Evolutionary conservation across 37 sponge, comb jelly and placozoan species (phyloP).

Genomic region (Cliona cf. orientalis): DNA sequence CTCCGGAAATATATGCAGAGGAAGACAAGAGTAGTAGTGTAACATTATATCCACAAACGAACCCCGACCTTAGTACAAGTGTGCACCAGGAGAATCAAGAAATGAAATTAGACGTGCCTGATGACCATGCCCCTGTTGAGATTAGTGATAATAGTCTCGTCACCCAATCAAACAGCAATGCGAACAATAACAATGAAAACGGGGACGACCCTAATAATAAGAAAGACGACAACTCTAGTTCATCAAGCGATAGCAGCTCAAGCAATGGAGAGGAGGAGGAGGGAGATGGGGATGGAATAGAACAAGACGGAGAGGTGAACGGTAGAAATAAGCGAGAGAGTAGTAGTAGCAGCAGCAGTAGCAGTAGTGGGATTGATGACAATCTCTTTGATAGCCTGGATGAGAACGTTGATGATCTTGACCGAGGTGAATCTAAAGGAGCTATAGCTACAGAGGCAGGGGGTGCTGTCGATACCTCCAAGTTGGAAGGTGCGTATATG

Average conservation of each 20-base stretch:
- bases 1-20: too few relatives aligned
- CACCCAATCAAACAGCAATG: too few relatives aligned
- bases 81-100: too few relatives aligned
- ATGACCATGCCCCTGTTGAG: too few relatives aligned
- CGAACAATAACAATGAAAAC: too few relatives aligned
- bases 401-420: constrained; percentile 4
- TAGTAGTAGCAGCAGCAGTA: constrained; percentile 40
- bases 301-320: not conserved
- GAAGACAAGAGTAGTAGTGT: too few relatives aligned
- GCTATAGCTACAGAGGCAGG: not conserved
- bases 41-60: too few relatives aligned
- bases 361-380: constrained; percentile 59
- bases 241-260: not conserved
- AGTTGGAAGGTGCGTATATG: not conserved
- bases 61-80: too few relatives aligned
- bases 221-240: not conserved
- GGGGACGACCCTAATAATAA: too few relatives aligned
- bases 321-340: constrained; percentile 4
- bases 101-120: too few relatives aligned
- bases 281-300: not conserved
- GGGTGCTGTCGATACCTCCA: not conserved
- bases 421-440: not conserved
- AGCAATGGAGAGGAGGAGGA: constrained; percentile 4
- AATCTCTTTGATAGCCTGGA: constrained; percentile 29
- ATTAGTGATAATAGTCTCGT: too few relatives aligned